phyloP scores from a whole-genome alignment of 2,888 invertebrate genomes.

The Meloe dianella region DNA sequence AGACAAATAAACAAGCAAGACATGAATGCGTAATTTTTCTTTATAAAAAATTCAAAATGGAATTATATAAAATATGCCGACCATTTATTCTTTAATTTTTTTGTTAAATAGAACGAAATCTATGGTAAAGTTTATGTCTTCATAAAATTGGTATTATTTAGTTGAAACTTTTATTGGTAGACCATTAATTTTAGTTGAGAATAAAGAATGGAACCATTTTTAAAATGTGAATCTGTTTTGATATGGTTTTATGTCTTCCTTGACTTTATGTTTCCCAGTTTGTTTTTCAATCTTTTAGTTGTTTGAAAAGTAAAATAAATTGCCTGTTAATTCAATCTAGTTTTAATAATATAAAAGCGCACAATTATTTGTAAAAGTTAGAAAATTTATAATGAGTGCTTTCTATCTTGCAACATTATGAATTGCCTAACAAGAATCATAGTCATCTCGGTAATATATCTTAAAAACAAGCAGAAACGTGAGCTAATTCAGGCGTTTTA shows the following conservation, averaged over 20 bases:
- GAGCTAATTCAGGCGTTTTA: conserved; percentile 31
- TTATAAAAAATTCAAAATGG: neutral
- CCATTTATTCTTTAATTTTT: neutral
- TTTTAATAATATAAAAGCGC: neutral
- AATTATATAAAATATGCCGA: conserved; percentile 5
- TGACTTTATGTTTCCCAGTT: neutral
- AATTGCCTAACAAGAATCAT: conserved; percentile 23
- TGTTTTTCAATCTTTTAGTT: neutral
- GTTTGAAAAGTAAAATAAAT: neutral
- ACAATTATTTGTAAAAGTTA: conserved; percentile 7
- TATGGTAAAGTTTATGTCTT: conserved; percentile 21
- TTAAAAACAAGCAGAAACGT: conserved; percentile 25
- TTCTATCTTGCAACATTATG: conserved; percentile 22
- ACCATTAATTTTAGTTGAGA: conserved; percentile 17
- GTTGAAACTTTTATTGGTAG: conserved; percentile 28
- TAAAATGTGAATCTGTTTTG: neutral
- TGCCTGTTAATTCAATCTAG: neutral
- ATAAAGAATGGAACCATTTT: neutral
- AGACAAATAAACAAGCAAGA: neutral
- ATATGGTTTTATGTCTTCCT: neutral
- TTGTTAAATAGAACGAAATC: neutral
- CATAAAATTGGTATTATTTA: conserved; percentile 26
- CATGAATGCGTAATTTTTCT: neutral
- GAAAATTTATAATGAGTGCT: conserved; percentile 21
- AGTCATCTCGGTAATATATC: conserved; percentile 25